Evolutionary conservation across 2,888 invertebrate genomes (phyloP).

Genomic region (Lasioglossum oenotherae): DNA sequence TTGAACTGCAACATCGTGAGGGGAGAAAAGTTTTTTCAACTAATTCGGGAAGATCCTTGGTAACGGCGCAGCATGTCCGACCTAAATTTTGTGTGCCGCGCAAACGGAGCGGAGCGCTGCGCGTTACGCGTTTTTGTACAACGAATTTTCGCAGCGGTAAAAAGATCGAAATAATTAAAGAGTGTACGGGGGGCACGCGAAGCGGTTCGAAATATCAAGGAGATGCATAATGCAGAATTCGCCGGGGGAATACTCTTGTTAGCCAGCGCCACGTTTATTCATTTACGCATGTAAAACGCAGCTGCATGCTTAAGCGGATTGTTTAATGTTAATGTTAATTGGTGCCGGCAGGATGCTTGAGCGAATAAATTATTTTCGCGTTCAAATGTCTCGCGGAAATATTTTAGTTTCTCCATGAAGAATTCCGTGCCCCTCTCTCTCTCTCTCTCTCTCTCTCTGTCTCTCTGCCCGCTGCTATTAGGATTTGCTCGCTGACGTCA

Average conservation of each 20-base stretch:
- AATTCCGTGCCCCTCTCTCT: background rate
- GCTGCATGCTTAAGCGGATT: constrained; percentile 5
- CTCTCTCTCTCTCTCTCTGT: too few species aligned
- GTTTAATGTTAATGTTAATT: background rate
- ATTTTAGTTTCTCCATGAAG: background rate
- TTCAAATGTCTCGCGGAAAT: background rate
- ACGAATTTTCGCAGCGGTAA: background rate
- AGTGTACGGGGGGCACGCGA: background rate
- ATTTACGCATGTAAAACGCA: background rate
- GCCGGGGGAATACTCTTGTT: background rate
- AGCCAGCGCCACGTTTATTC: background rate
- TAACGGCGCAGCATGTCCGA: background rate
- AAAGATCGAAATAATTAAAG: constrained; percentile 3
- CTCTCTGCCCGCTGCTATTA: background rate
- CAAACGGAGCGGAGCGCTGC: background rate
- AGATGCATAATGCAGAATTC: background rate
- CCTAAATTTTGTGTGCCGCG: background rate
- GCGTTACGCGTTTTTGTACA: background rate
- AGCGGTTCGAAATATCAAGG: constrained; percentile 5
- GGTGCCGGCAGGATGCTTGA: background rate
- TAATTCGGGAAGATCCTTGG: background rate
- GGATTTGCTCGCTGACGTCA: background rate
- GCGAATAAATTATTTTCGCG: background rate
- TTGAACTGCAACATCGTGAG: background rate
- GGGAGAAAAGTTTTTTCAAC: background rate